phyloP scores from a whole-genome alignment of 2,888 invertebrate genomes.

The Drosophila infuscata region DNA sequence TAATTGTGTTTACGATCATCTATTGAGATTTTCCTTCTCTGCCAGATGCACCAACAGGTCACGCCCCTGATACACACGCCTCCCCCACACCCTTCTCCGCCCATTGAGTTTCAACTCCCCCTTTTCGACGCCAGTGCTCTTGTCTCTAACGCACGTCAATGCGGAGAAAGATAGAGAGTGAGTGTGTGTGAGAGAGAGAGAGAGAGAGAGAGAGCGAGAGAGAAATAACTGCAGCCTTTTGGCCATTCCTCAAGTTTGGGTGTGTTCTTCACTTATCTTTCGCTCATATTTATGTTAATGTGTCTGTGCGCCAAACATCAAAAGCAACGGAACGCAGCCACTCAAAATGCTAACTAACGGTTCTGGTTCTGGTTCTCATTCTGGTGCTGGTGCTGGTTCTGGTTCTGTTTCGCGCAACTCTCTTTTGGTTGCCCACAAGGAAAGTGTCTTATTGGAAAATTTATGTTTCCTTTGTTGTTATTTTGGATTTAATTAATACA shows the following conservation, averaged over 20 bases:
- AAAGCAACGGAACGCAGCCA: conserved; percentile 59
- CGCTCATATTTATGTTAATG: conserved; percentile 78
- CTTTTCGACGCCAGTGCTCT: conserved; percentile 10
- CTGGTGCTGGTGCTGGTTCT: not conserved
- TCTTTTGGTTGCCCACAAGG: conserved; percentile 33
- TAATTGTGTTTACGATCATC: conserved; percentile 78
- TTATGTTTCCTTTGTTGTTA: conserved; percentile 75
- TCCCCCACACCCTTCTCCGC: conserved; percentile 23
- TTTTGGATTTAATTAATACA: conserved; percentile 54
- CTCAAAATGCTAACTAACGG: conserved; percentile 56
- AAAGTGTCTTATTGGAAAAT: conserved; percentile 74
- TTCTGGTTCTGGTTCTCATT: conserved; percentile 31
- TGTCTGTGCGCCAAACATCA: conserved; percentile 69
- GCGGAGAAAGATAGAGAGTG: not conserved
- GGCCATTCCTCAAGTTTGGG: conserved; percentile 47
- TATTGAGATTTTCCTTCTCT: conserved; percentile 66
- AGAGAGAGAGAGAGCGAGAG: conserved; percentile 4
- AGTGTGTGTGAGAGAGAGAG: conserved; percentile 2
- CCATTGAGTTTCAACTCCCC: conserved; percentile 35
- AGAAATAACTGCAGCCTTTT: conserved; percentile 34
- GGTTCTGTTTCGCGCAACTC: not conserved
- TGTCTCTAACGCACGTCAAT: conserved; percentile 76
- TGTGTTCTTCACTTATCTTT: conserved; percentile 73
- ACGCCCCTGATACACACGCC: conserved; percentile 60
- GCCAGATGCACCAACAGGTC: conserved; percentile 56